phyloP scores from a whole-genome alignment of 1,140 invertebrate genomes.

The Penaeus vannamei region DNA sequence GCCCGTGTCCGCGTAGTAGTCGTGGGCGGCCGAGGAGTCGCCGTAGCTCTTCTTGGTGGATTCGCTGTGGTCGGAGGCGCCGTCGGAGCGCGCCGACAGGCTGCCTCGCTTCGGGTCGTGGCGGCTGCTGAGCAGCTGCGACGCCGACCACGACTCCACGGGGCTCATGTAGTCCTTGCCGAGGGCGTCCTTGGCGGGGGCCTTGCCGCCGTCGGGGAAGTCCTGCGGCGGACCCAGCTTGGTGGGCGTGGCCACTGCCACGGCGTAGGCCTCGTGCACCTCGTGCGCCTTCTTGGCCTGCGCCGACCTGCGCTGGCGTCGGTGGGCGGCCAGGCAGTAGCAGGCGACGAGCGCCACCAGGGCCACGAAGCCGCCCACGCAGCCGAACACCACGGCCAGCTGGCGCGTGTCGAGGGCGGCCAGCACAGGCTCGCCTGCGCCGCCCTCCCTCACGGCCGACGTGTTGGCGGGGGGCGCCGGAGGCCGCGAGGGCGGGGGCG shows the following conservation, averaged over 20 bases:
- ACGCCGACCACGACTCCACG: slow-evolving; percentile 68
- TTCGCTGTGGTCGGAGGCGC: slow-evolving; percentile 64
- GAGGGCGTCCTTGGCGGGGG: slow-evolving; percentile 54
- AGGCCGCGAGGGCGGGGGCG: slow-evolving; percentile 62
- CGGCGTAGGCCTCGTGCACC: slow-evolving; percentile 46
- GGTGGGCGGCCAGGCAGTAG: slow-evolving; percentile 51
- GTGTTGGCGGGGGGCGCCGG: slow-evolving; percentile 57
- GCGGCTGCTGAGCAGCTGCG: slow-evolving; percentile 64
- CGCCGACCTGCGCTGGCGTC: slow-evolving; percentile 49
- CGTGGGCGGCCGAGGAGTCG: slow-evolving; percentile 59
- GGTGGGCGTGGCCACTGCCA: slow-evolving; percentile 50
- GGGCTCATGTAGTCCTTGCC: slow-evolving; percentile 67
- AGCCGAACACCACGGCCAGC: slow-evolving; percentile 59
- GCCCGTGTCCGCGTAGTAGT: slow-evolving; percentile 54
- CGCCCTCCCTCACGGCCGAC: slow-evolving; percentile 51
- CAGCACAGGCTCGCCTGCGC: slow-evolving; percentile 42
- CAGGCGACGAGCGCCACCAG: slow-evolving; percentile 46
- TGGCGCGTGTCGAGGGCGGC: slow-evolving; percentile 50
- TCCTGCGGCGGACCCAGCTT: slow-evolving; percentile 34
- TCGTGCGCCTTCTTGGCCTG: slow-evolving; percentile 54
- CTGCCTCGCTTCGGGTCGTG: slow-evolving; percentile 61
- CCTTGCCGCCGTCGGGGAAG: slow-evolving; percentile 47
- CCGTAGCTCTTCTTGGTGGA: slow-evolving; percentile 67
- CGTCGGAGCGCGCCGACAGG: slow-evolving; percentile 63
- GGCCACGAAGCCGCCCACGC: slow-evolving; percentile 53